Evolutionary conservation across 2,888 invertebrate species (phyloP).

Genomic region (Hesperia comma): DNA sequence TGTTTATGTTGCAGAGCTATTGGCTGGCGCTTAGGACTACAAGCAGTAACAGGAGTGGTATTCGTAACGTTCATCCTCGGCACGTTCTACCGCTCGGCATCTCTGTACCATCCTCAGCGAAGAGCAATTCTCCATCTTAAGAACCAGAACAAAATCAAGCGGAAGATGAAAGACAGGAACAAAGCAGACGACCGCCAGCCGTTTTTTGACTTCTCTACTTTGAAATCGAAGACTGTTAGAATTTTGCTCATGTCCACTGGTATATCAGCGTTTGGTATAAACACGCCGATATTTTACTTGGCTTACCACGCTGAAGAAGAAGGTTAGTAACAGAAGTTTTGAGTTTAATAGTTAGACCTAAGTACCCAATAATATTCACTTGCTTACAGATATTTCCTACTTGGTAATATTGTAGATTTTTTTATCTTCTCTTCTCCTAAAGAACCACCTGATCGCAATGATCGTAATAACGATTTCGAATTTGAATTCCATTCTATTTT

Average conservation of each 20-base stretch:
- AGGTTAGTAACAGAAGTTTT: slow-evolving; percentile 71
- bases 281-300: slow-evolving; percentile 93
- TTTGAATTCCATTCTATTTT: neutral
- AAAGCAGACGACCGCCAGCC: slow-evolving; percentile 91
- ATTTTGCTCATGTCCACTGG: slow-evolving; percentile 92
- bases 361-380: too few species aligned
- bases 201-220: slow-evolving; percentile 93
- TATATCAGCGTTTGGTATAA: slow-evolving; percentile 92
- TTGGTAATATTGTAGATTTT: too few species aligned
- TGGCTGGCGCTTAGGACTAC: slow-evolving; percentile 92
- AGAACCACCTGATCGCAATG: too few species aligned
- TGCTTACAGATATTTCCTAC: too few species aligned
- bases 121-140: slow-evolving; percentile 94
- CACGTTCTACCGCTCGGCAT: slow-evolving; percentile 94
- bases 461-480: too few species aligned
- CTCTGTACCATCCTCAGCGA: slow-evolving; percentile 93
- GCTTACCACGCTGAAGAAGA: slow-evolving; percentile 91
- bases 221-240: slow-evolving; percentile 92
- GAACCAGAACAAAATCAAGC: slow-evolving; percentile 89
- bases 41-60: slow-evolving; percentile 93
- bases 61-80: slow-evolving; percentile 93
- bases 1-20: slow-evolving; percentile 84
- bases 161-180: slow-evolving; percentile 91
- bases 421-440: too few species aligned
- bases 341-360: too few species aligned